These are phyloP conservation scores for Mobula hypostoma DNA, from an alignment of 2,113 vertebrate species.

Conservation along the genomic window DNA sequence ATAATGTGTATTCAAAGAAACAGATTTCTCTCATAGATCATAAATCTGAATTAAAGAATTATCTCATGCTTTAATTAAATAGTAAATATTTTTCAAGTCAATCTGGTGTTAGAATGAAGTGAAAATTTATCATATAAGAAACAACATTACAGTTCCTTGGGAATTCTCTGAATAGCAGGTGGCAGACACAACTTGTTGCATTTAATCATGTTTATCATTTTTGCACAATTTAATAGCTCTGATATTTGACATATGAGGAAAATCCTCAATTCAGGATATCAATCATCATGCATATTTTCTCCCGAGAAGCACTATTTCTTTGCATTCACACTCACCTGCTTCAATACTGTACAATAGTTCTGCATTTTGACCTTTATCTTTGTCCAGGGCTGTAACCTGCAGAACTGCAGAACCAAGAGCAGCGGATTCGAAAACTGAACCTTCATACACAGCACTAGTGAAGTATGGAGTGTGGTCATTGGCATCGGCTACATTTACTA, in stretches of 20 bases:
- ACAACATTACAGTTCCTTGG: not conserved
- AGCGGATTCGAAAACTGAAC: conserved; percentile 86
- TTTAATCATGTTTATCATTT: not conserved
- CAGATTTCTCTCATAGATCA: not conserved
- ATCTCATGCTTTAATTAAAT: not conserved
- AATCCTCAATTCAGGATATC: not conserved
- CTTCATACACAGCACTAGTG: conserved; percentile 80
- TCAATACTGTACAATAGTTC: conserved; percentile 85
- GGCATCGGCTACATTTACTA: conserved; percentile 84
- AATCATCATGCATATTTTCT: not conserved
- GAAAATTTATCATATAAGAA: not conserved
- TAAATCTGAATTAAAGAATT: not conserved
- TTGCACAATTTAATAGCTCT: not conserved
- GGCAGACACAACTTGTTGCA: not conserved
- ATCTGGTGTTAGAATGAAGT: not conserved
- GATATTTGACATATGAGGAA: not conserved
- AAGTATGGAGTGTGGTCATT: conserved; percentile 92
- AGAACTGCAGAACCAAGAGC: conserved; percentile 88
- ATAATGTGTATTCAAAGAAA: not conserved
- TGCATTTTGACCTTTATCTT: conserved; percentile 90
- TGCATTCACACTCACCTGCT: conserved; percentile 64
- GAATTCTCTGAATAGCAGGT: not conserved
- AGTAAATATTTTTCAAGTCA: not conserved
- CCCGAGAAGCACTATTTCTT: not conserved
- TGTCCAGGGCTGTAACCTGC: conserved; percentile 88